Base-by-base conservation (phyloP, 2,113 vertebrate species). In the Okapia johnstoni region DNA sequence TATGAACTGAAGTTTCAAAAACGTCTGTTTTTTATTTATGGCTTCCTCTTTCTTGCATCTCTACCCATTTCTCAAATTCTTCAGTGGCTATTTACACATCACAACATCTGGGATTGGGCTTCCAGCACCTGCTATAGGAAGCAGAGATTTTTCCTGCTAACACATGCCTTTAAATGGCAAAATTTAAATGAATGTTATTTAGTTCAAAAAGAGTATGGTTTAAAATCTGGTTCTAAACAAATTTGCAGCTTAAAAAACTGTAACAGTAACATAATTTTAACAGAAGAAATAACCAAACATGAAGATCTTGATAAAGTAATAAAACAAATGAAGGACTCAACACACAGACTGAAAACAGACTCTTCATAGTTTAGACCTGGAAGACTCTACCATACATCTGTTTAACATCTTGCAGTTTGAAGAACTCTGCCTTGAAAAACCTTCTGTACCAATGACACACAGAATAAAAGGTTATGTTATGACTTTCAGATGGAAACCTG, bases 401-500 rank as follows among this genome's bases (percentile, higher is more conserved):
- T 97, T 99, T 98, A 99, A 98, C 98, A 98, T 99, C 98, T 98
- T 99, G 94, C 96, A 97, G 97, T 98, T 98, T 99, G 89, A 98
- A 99, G 97, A 98, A 97, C 97, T 98, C 94, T 98, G 97, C 97
- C 98, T 98, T 98, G 98, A 98, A 98, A 98, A 99, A 97, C 91
- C 97, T 98, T 98, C 98, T 97, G 98, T 98, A 98, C 96, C 96
- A 97, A 97, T 98, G 98, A 98, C 98, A 98, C 98, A 96, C 98
- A 98, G 97, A 98, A 98, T 98, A 98, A 98, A 99, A 99, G 98
- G 97, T 98, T 99, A 93, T 98, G 97, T 99, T 98, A 99, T 98
- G 98, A 98, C 98, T 99, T 99, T 98, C 98, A 99, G 98, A 98
- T 98, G 98, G 97, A 98, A 98, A 98, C 97, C 98, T 99, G 98